Conservation (phyloP, 1,140 invertebrate species). For the Drosophila saltans region DNA sequence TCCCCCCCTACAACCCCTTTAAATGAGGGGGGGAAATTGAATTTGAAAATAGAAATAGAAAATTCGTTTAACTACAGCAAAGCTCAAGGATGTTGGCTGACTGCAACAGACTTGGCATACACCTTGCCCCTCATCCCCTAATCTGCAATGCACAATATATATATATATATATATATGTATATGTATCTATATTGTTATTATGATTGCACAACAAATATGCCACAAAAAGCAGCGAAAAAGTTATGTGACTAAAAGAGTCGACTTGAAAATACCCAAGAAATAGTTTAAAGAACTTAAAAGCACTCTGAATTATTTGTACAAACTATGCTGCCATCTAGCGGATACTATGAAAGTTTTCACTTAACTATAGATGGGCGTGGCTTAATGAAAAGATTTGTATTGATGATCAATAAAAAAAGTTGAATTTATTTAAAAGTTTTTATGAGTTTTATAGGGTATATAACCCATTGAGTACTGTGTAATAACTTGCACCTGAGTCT, state of each 20-base stretch:
- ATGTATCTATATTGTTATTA: slow-evolving; percentile 59
- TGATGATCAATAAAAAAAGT: too few relatives aligned
- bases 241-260: not conserved
- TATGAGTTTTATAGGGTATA: too few relatives aligned
- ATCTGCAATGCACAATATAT: not conserved
- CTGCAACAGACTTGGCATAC: not conserved
- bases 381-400: too few relatives aligned
- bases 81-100: slow-evolving; percentile 10
- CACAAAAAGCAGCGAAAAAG: slow-evolving; percentile 25
- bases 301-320: too few relatives aligned
- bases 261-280: not conserved
- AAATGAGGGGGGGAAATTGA: not conserved
- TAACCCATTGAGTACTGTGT: slow-evolving; percentile 3
- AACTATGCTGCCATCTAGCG: too few relatives aligned
- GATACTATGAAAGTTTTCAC: too few relatives aligned
- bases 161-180: slow-evolving; percentile 9
- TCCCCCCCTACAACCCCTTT: not conserved
- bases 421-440: too few relatives aligned
- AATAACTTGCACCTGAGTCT: slow-evolving; percentile 35
- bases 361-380: too few relatives aligned
- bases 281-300: too few relatives aligned
- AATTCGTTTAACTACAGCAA: slow-evolving; percentile 10
- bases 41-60: slow-evolving; percentile 7
- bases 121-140: not conserved
- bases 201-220: slow-evolving; percentile 73